Base-by-base conservation (phyloP, 2,888 invertebrate genomes). In the Drosophila birchii region DNA sequence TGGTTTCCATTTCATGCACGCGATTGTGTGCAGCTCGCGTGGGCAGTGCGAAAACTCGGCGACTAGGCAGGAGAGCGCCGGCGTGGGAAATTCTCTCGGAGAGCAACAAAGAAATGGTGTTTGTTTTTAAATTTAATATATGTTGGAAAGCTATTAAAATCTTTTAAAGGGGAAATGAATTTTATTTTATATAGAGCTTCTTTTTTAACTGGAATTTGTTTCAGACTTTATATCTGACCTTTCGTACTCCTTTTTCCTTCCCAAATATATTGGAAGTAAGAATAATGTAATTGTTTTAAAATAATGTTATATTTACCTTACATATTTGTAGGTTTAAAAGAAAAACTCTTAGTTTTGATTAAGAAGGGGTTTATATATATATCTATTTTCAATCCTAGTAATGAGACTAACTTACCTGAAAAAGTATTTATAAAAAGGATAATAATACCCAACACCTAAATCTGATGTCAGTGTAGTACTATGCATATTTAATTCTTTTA, bases 1-100 rank as follows among this genome's bases (percentile, higher is more conserved):
- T 91, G 91, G 78, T 89, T 92, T 82, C 69, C 67, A 72, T 79
- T 78, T 74, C 69, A 70, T 79, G 77, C 78, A 87, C 78, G 86
- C 80, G 75, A 86, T 88, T 76, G 79, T 81, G 72, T 88, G 84
- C 79, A 86, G 89, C 76, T 39, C 75, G 85, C 80, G 85, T 81
- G 85, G 81, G 85, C 76, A 78, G 78, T 64, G 72, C 64, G 41
- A 64, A 34, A 76, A 75, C 75, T 68, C 66, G 75, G 76, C 75
- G 74, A 26, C 47, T 14, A 5, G 14, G n/a, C 20, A 34, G 41
- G 41, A 75, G 78, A 62, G 88, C 78, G 86, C 86, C 80, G 76
- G 71, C 75, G 78, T 80, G 69, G 49, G 75, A 76, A 79, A 64
- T 38, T 20, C 55, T 43, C 47, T 56, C 55, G 36, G 68, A 53